Conservation (phyloP, 2,888 invertebrate species). For the Napeogenes inachia region DNA sequence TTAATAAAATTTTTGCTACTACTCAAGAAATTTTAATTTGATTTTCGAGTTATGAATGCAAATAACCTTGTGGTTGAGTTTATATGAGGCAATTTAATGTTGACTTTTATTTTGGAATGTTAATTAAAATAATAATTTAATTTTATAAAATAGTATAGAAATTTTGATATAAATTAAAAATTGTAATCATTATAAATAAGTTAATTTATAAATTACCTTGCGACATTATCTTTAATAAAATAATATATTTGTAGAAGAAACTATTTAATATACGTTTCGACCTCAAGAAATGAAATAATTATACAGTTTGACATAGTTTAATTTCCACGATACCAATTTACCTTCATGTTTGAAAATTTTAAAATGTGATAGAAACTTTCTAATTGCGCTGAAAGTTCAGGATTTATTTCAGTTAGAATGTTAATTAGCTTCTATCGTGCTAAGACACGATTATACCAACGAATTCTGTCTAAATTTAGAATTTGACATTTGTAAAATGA, state of each 20-base stretch:
- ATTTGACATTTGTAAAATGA: conserved; percentile 24
- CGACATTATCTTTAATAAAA: no score
- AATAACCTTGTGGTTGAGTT: no score
- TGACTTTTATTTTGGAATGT: no score
- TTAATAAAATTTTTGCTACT: no score
- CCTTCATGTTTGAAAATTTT: conserved; percentile 25
- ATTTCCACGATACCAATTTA: conserved; percentile 11
- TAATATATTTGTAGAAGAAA: not conserved
- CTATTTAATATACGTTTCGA: not conserved
- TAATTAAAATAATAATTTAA: no score
- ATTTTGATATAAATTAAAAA: no score
- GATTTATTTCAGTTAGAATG: conserved; percentile 37
- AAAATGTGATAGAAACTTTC: conserved; percentile 35
- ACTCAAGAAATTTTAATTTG: no score
- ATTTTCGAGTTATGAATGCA: no score
- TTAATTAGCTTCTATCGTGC: conserved; percentile 43
- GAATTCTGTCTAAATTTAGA: conserved; percentile 27
- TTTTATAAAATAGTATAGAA: no score
- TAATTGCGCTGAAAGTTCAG: conserved; percentile 32
- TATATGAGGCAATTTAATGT: no score
- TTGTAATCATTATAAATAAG: no score
- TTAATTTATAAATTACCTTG: no score
- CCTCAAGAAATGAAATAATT: conserved; percentile 16
- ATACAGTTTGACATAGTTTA: conserved; percentile 14
- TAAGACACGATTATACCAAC: conserved; percentile 32